Evolutionary conservation across 2,888 invertebrate species (phyloP), one percentile per base, ranked within the genome.

Genomic region (Flabesymbios commensalis): DNA sequence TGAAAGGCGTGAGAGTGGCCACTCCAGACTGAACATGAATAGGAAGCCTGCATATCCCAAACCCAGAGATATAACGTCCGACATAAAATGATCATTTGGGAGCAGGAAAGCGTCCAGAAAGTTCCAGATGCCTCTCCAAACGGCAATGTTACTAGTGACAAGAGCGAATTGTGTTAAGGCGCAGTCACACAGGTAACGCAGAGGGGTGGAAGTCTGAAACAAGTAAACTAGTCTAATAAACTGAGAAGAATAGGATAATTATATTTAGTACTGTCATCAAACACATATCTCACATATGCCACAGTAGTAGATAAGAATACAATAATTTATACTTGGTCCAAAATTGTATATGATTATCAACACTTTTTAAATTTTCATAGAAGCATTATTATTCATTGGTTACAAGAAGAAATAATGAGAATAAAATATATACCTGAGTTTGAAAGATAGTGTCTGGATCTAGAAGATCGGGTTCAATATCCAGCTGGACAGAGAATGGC

Each of bases 41-140:
- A 63, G 14, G 3, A 59, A 29, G 59, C n/a, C 32, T 29, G 39
- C 28, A 45, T 41, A 45, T 42, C 71, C 70, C 5, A 58, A 26
- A n/a, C 52, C 39, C 28, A 67, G 59, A n/a, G 64, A 65, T 29
- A 55, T 36, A n/a, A 64, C 10, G 43, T 69, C 68, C 2, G 64
- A 62, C 5, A 59, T 41, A 22, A 63, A 36, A n/a, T 51, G 59
- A 22, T 53, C 17, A 10, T 56, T 39, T 4, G 69, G 61, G 39
- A 65, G 64, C 29, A 71, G 51, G 41, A 61, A 62, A 14, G 59
- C 51, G 49, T 71, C 71, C 7, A 58, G 42, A 5, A 68, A 29
- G 48, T 68, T 65, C 71, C 71, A 71, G 36, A 71, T 49, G n/a
- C 68, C 66, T 14, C 71, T 57, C 71, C 71, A 71, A 10, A 69